Percentiles rank a stretch among this genome's conserved stretches.
phyloP scores from a whole-genome alignment of 2,113 vertebrate species.

The Spea multiplicata region DNA sequence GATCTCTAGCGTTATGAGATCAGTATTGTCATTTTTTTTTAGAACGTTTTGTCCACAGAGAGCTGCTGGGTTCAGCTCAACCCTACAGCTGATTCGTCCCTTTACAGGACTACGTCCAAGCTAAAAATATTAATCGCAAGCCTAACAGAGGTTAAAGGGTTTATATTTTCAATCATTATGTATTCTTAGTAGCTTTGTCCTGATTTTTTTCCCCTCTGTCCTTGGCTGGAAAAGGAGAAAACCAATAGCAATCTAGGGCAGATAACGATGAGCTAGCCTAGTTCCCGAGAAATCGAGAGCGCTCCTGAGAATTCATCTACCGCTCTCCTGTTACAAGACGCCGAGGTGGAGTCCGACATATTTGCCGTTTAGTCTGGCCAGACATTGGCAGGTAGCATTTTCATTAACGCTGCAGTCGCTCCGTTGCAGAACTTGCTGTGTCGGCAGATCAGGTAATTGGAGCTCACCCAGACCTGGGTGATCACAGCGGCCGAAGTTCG shows the following conservation, averaged over 20 bases:
- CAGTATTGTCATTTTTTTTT: too few relatives aligned
- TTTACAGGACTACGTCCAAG: too few relatives aligned
- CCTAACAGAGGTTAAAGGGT: not conserved
- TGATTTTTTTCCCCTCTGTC: not conserved
- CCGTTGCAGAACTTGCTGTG: conserved; percentile 9
- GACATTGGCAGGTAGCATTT: conserved; percentile 1
- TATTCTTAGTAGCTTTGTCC: not conserved
- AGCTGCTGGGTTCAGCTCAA: too few relatives aligned
- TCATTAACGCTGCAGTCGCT: conserved; percentile 13
- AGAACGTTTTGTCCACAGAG: too few relatives aligned
- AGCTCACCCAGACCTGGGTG: not conserved
- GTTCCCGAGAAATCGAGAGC: conserved; percentile 3
- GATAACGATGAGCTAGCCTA: conserved; percentile 16
- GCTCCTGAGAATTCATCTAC: conserved; percentile 34
- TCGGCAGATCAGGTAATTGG: conserved; percentile 12
- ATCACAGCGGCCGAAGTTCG: not conserved
- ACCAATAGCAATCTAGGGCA: conserved; percentile 21
- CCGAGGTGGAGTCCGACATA: not conserved
- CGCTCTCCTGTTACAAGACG: conserved; percentile 6
- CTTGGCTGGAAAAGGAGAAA: conserved; percentile 3
- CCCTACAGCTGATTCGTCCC: too few relatives aligned
- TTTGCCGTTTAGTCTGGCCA: not conserved
- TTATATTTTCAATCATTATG: not conserved
- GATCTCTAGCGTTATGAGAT: too few relatives aligned
- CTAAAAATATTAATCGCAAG: not conserved